Evolutionary conservation across 2,797 vertebrate genomes (phyloP), one percentile per base, ranked within the genome.

Genomic region (Malurus splendens): DNA sequence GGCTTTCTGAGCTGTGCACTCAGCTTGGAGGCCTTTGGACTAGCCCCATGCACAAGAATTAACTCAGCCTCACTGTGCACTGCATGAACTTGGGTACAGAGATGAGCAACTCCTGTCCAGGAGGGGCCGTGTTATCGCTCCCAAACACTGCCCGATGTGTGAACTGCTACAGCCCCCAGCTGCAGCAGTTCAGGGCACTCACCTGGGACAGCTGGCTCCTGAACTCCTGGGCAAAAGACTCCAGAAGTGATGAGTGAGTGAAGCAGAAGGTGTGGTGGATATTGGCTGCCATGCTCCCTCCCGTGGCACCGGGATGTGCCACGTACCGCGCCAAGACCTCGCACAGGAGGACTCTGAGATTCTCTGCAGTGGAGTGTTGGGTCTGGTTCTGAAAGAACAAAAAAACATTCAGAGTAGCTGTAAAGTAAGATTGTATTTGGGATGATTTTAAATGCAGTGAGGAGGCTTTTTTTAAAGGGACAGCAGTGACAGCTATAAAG

Each of bases 191-290:
- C 24, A 71, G 32, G 30, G 36, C 24, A 95, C 96, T 76, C 44
- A 97, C 97, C 95, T 95, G 95, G 62, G 91, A 92, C 19, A 97
- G 55, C 13, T 95, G 96, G 24, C 57, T 94, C 80, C 86, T 95
- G 85, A 97, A 36, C 94, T 97, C 97, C 75, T 88, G 94, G 42
- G 95, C 85, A 82, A 96, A 89, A 0, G 96, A 91, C 27, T 96
- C 93, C 60, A 97, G 80, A 74, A 97, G 92, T 0, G 97, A 97
- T 3, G 86, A 92, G 60, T 95, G 55, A 2, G 95, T 96, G 87
- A 95, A 85, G 82, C 97, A 97, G 94, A 97, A 97, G 15, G 81
- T 94, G 61, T 87, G 94, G 62, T 97, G 94, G 89, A 97, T 80
- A 5, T 94, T 97, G 92, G 90, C 94, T 55, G 95, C 95, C 94